Base-by-base conservation (phyloP, 2,113 vertebrate species). In the Tupaia chinensis region DNA sequence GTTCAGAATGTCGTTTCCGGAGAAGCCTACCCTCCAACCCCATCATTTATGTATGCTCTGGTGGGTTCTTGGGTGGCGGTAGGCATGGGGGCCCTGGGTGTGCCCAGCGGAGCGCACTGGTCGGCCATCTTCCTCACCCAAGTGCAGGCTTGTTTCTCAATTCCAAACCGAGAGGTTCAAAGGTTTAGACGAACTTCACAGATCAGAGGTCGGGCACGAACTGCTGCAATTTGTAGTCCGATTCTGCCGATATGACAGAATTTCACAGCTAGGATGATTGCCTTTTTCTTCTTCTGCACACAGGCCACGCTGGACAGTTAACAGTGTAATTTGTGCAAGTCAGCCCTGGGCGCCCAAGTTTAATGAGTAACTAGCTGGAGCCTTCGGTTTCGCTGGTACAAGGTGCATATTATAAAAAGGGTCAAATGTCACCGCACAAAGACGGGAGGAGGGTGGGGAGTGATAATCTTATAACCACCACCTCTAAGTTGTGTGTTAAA, bases 301-400 rank as follows among this genome's bases (percentile, higher is more conserved):
- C 68, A 0, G 97, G 93, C 97, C 93, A 86, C 34, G 0, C 95
- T 70, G 86, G 95, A 98, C 98, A 95, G 98, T 98, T 98, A 97
- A 98, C 96, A 98, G 97, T 14, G 0, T 98, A 97, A 98, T 98
- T 97, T 98, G 98, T 97, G 96, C 98, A 97, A 98, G 98, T 98
- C 98, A 98, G 98, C 97, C 97, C 98, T 98, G 98, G 98, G 98
- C 98, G 98, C 98, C 97, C 84, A 17, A 65, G 98, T 97, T 99
- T 99, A 99, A 99, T 99, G 97, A 99, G 96, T 99, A 99, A 99
- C 99, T 97, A 97, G 89, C 97, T 97, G 92, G 94, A 95, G 94
- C 96, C 93, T 96, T 89, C 94, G 94, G 97, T 98, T 99, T 98
- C 98, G 93, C 97, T 84, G 97, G 98, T 98, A 97, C 98, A 98